Percentiles rank a stretch among this genome's conserved stretches.
Evolutionary conservation across 2,888 invertebrate species (phyloP).

Genomic region (Thymelicus acteon): DNA sequence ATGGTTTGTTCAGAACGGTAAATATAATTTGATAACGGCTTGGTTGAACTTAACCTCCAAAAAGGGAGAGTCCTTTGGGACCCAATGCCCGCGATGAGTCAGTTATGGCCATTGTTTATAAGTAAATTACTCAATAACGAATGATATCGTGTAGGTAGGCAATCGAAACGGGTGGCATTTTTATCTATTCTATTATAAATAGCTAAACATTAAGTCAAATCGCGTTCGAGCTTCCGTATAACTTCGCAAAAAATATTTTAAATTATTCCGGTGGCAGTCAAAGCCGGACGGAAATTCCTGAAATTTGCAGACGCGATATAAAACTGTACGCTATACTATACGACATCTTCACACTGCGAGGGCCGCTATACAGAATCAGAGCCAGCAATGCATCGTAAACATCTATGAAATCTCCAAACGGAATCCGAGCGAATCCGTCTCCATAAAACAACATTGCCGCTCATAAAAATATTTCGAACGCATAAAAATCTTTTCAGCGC

Average conservation of each 20-base stretch:
- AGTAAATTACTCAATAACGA: too few species aligned
- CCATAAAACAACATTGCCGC: constrained; percentile 41
- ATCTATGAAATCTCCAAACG: constrained; percentile 33
- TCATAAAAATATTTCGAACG: constrained; percentile 50
- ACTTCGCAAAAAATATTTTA: constrained; percentile 31
- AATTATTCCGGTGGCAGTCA: constrained; percentile 25
- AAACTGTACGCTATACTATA: neutral
- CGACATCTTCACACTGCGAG: neutral
- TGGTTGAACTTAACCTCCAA: too few species aligned
- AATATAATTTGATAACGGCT: too few species aligned
- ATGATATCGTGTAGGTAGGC: too few species aligned
- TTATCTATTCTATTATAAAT: neutral
- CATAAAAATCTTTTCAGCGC: constrained; percentile 53
- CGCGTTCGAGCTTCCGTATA: constrained; percentile 9
- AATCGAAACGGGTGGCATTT: too few species aligned
- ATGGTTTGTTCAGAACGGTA: too few species aligned
- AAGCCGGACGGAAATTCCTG: constrained; percentile 23
- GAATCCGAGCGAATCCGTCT: constrained; percentile 39
- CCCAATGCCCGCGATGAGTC: too few species aligned
- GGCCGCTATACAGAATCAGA: neutral
- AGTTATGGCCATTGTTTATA: too few species aligned
- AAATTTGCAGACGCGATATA: constrained; percentile 14
- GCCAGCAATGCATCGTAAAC: constrained; percentile 32
- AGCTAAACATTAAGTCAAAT: constrained; percentile 7
- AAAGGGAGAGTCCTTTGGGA: too few species aligned